Evolutionary conservation across 2,113 vertebrate genomes (phyloP).

Genomic region (Phrynosoma blainvillii): DNA sequence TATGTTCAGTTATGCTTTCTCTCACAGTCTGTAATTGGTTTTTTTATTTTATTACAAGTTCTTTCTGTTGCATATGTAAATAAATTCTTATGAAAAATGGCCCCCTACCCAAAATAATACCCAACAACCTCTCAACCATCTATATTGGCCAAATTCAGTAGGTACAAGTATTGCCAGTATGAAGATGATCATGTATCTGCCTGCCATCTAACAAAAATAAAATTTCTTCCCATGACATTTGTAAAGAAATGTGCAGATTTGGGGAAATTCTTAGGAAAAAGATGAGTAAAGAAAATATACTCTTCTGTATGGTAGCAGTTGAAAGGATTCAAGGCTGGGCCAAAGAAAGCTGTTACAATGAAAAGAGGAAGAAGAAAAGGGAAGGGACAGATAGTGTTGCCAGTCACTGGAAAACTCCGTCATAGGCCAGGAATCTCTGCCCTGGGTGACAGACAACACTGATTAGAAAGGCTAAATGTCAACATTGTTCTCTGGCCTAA

Average conservation of each 20-base stretch:
- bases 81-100: neutral
- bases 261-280: neutral
- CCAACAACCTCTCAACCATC: too few relatives aligned
- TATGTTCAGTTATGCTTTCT: too few relatives aligned
- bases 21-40: neutral
- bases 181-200: neutral
- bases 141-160: neutral
- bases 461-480: conserved; percentile 73
- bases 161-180: neutral
- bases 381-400: neutral
- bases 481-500: conserved; percentile 72
- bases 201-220: neutral
- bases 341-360: neutral
- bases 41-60: neutral
- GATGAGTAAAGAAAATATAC: neutral
- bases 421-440: conserved; percentile 66
- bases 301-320: neutral
- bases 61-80: neutral
- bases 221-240: neutral
- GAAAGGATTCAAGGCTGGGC: neutral
- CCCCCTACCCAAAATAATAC: too few relatives aligned
- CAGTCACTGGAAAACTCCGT: conserved; percentile 41
- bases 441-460: conserved; percentile 58
- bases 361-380: conserved; percentile 11
- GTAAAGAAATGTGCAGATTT: neutral